Base-by-base conservation (phyloP, 53 echinoderm and acorn worm genomes). In the Antedon mediterranea region DNA sequence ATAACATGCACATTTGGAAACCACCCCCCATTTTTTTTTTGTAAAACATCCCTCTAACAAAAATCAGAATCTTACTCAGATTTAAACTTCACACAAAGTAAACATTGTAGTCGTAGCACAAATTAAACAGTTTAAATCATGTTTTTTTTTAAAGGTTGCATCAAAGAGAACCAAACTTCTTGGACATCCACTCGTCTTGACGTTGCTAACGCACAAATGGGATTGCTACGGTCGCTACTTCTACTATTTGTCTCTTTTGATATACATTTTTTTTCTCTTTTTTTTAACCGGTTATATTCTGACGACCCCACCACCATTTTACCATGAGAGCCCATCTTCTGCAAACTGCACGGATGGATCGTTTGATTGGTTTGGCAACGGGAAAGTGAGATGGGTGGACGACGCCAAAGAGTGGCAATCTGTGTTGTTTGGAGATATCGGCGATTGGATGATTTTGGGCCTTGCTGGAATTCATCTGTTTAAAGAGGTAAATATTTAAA, bases 201-300 rank as follows among this genome's bases (percentile, higher is more conserved):
- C 79, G 33, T 86, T 94, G 42, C 81, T 98, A 43, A 82, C 84
- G 43, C 92, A 92, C 83, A 98, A 98, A 79, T 98, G 98, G 98
- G 85, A 81, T 76, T 85, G 85, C 81, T 98, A 98, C 28, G 91
- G 92, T 11, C 84, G 98, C 9, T 72, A 86, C 81, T 90, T 98
- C 88, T 98, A 98, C 90, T 98, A 92, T 83, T 28, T 80, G 7
- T 92, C 89, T 23, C 84, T 98, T 32, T 31, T 88, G 73, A 82
- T 92, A 83, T 92, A 90, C 72, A 74, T 85, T 14, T 31, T 84
- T n/a, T 92, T 92, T 85, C 73, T 98, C 41, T 42, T 83, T n/a
- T 81, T 98, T 30, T 80, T 98, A 79, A 98, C 98, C 1, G 98
- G 92, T 34, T 98, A 88, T 84, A 82, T 92, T 11, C 31, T 87